Evolutionary conservation across 2,888 invertebrate genomes (phyloP).

Genomic region (Norana najaformis): DNA sequence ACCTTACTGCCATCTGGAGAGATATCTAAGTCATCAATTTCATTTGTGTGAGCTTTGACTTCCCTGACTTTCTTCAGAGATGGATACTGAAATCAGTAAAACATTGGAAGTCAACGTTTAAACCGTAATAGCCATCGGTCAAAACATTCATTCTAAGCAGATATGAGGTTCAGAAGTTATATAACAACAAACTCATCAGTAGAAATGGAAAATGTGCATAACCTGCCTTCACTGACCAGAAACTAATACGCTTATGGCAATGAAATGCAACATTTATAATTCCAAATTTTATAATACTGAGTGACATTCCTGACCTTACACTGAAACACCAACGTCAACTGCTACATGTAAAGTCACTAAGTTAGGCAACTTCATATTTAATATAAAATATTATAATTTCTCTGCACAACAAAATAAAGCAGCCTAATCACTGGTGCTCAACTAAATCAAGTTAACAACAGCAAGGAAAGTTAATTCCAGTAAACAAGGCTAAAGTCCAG

Average conservation of each 20-base stretch:
- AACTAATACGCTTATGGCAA: not conserved
- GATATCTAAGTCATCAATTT: conserved; percentile 92
- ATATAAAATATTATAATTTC: not conserved
- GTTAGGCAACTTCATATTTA: not conserved
- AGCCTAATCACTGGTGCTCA: not conserved
- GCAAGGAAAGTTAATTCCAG: not conserved
- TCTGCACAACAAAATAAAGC: conserved; percentile 1
- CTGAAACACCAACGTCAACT: not conserved
- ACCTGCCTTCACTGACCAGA: not conserved
- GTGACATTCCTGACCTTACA: not conserved
- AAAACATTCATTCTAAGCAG: not conserved
- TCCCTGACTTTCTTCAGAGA: conserved; percentile 74
- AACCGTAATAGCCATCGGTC: not conserved
- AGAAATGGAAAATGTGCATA: not conserved
- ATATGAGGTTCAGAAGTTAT: not conserved
- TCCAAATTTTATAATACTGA: not conserved
- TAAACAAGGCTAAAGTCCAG: not conserved
- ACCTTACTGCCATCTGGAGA: conserved; percentile 74
- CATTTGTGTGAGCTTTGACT: conserved; percentile 80
- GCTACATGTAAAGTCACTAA: not conserved
- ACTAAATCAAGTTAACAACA: not conserved
- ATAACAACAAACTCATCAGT: not conserved
- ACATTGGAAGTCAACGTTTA: not conserved
- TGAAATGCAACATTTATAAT: not conserved
- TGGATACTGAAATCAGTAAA: conserved; percentile 69